These are phyloP conservation scores for Brachyhypopomus occidentalis DNA, from an alignment of 2,113 vertebrate species.

Conservation along the genomic window DNA sequence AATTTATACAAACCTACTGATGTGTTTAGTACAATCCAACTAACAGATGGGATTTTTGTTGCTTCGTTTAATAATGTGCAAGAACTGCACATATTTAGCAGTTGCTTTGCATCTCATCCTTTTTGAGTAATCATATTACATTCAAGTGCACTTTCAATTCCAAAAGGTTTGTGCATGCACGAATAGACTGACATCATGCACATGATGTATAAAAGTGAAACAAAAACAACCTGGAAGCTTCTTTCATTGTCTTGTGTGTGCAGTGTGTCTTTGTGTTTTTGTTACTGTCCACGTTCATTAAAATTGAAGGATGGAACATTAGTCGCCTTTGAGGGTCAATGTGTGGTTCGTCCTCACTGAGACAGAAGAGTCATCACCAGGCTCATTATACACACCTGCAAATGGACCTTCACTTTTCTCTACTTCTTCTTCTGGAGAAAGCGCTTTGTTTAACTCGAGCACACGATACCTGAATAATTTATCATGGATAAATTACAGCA, in stretches of 20 bases:
- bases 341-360: constrained; percentile 12
- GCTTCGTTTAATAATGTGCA: too few relatives aligned
- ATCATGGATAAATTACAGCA: constrained; percentile 34
- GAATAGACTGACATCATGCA: too few relatives aligned
- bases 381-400: constrained; percentile 13
- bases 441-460: constrained; percentile 18
- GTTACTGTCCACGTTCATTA: constrained; percentile 47
- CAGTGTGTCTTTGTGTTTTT: too few relatives aligned
- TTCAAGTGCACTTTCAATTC: too few relatives aligned
- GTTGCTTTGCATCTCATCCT: too few relatives aligned
- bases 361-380: constrained; percentile 30
- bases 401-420: constrained; percentile 41
- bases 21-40: too few relatives aligned
- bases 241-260: neutral
- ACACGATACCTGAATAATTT: constrained; percentile 53
- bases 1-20: too few relatives aligned
- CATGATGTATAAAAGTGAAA: too few relatives aligned
- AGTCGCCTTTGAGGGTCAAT: constrained; percentile 38
- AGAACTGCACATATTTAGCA: too few relatives aligned
- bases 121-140: too few relatives aligned
- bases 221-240: neutral
- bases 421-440: constrained; percentile 46
- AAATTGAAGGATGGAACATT: constrained; percentile 55
- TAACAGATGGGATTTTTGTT: too few relatives aligned
- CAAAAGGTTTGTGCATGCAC: too few relatives aligned